Conservation (phyloP, 2,888 invertebrate genomes). For the Brachylomia viminalis region DNA sequence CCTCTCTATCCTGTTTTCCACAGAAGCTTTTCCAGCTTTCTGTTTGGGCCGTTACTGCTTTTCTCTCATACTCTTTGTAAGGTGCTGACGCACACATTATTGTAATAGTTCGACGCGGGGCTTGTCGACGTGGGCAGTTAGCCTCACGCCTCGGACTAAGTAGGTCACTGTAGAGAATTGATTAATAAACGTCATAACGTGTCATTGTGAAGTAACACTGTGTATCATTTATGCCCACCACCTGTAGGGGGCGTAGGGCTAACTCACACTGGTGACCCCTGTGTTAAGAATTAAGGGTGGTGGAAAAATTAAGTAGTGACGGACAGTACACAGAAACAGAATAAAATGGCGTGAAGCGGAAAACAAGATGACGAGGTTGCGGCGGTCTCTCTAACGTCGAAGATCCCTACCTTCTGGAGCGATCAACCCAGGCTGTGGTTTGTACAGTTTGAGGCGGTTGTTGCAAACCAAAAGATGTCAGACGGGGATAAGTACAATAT, state of each 20-base stretch:
- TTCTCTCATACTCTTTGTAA: no score
- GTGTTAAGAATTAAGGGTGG: not conserved
- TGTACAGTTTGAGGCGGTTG: not conserved
- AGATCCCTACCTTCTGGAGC: not conserved
- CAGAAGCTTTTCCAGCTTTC: no score
- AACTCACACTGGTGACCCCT: slow-evolving; percentile 3
- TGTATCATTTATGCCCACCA: not conserved
- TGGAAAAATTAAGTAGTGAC: not conserved
- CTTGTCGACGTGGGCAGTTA: not conserved
- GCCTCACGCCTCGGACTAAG: slow-evolving; percentile 1
- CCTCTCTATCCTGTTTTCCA: no score
- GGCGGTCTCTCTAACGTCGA: not conserved
- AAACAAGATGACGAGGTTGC: not conserved
- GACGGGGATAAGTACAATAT: not conserved
- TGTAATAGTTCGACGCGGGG: not conserved
- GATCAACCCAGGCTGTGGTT: not conserved
- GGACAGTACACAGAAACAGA: not conserved
- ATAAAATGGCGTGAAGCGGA: not conserved
- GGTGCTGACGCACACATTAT: no score
- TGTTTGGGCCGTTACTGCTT: no score
- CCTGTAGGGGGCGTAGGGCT: not conserved
- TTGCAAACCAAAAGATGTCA: not conserved
- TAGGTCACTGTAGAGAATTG: not conserved
- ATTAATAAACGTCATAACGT: not conserved
- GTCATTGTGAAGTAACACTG: not conserved